Evolutionary conservation across 2,797 vertebrate species (phyloP).

Genomic region (Lepus oiostolus): DNA sequence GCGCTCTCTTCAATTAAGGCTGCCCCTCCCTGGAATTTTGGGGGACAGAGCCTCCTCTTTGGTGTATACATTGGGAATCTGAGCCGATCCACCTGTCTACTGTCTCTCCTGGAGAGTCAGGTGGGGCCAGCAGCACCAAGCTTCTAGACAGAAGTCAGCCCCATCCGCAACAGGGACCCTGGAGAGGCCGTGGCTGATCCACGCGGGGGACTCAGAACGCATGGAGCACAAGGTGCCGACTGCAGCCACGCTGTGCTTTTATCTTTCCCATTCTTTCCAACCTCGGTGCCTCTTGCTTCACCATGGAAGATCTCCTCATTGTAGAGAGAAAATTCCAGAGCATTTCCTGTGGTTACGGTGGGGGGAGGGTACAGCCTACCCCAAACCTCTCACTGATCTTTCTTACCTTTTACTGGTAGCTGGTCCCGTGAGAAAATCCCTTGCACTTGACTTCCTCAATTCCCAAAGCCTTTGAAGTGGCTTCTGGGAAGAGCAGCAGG

Average conservation of each 20-base stretch:
- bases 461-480: neutral
- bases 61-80: neutral
- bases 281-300: neutral
- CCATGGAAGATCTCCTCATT: neutral
- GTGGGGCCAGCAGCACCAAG: neutral
- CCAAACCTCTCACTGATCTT: conserved; percentile 18
- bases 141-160: neutral
- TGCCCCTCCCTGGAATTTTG: neutral
- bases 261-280: neutral
- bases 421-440: neutral
- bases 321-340: neutral
- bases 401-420: neutral
- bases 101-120: neutral
- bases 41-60: neutral
- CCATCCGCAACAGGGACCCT: neutral
- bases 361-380: neutral
- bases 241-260: neutral
- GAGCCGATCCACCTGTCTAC: neutral
- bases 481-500: neutral
- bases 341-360: neutral
- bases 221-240: neutral
- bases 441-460: neutral
- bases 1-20: neutral
- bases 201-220: neutral
- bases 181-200: neutral